Evolutionary conservation across 2,797 vertebrate species (phyloP).

Genomic region (Chaunax sp.): DNA sequence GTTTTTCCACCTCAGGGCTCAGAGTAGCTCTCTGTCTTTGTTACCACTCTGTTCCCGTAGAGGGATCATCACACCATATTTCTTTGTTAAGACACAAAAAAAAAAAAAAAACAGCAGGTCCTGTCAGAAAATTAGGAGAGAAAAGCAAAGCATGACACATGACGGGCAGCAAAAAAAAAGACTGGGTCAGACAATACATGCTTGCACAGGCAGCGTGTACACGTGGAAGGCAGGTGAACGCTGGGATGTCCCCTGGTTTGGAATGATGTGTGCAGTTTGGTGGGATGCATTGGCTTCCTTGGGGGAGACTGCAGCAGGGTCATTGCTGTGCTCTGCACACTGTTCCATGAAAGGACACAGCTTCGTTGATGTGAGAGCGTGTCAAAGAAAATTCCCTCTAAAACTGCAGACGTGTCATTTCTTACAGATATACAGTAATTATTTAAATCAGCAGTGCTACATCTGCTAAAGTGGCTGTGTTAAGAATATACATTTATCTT

Average conservation of each 20-base stretch:
- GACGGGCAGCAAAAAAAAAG: conserved; percentile 16
- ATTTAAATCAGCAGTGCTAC: not conserved
- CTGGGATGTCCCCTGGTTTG: conserved; percentile 30
- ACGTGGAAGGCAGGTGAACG: not conserved
- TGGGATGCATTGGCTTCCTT: conserved; percentile 42
- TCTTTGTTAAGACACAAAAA: conserved; percentile 55
- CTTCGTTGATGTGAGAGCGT: not conserved
- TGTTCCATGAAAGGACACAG: conserved; percentile 36
- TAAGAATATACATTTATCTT: conserved; percentile 5
- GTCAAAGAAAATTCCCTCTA: not conserved
- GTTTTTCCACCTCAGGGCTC: conserved; percentile 46
- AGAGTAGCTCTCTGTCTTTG: conserved; percentile 58
- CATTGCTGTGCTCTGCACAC: conserved; percentile 5
- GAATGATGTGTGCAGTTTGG: conserved; percentile 34
- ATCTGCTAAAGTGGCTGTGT: not conserved
- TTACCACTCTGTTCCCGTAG: conserved; percentile 18
- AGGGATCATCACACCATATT: conserved; percentile 37
- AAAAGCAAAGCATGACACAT: conserved; percentile 37
- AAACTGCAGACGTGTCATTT: conserved; percentile 10
- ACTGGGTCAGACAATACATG: not conserved
- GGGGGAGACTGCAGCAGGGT: conserved; percentile 35
- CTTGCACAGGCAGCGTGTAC: not conserved
- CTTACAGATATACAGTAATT: conserved; percentile 3
- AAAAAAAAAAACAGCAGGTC: conserved; percentile 32
- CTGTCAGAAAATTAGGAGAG: conserved; percentile 45